A percentile compares a stretch with the other conserved stretches of the same genome.
These are phyloP conservation scores for Quadriops clusia DNA, from an alignment of 2,888 invertebrate genomes.

Conservation along the genomic window DNA sequence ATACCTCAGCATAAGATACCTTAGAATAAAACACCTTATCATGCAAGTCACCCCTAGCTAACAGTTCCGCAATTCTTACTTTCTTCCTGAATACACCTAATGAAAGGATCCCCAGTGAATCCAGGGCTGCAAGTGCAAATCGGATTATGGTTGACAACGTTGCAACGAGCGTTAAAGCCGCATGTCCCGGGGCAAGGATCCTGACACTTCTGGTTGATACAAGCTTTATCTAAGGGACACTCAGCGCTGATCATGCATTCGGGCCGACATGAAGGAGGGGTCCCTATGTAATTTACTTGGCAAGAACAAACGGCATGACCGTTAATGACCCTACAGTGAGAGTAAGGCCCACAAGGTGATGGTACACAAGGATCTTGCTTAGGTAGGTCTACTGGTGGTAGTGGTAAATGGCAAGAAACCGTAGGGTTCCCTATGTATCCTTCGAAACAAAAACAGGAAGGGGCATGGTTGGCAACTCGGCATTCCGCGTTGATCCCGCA, in stretches of 20 bases:
- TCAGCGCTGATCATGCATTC: constrained; percentile 69
- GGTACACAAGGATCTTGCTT: constrained; percentile 53
- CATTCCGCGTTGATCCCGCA: constrained; percentile 75
- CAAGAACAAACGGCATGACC: constrained; percentile 72
- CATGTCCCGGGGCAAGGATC: constrained; percentile 71
- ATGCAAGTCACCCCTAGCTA: too few species aligned
- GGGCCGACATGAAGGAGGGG: constrained; percentile 64
- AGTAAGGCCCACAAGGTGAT: constrained; percentile 68
- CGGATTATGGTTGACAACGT: constrained; percentile 66
- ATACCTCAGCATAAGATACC: too few species aligned
- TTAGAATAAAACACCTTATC: too few species aligned
- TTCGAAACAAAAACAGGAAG: constrained; percentile 65
- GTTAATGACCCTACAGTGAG: constrained; percentile 58
- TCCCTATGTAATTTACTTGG: constrained; percentile 58
- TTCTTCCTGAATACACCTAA: constrained; percentile 42
- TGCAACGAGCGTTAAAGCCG: constrained; percentile 60
- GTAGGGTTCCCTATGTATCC: constrained; percentile 70
- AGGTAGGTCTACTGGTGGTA: constrained; percentile 36
- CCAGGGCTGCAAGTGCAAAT: constrained; percentile 66
- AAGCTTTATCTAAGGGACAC: constrained; percentile 61
- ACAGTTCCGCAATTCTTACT: constrained; percentile 43
- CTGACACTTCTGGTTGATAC: constrained; percentile 59
- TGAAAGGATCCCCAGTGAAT: constrained; percentile 54
- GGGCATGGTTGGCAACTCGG: constrained; percentile 68
- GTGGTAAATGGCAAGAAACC: constrained; percentile 34